phyloP scores from a whole-genome alignment of 1,140 invertebrate genomes.

The Limonius californicus region DNA sequence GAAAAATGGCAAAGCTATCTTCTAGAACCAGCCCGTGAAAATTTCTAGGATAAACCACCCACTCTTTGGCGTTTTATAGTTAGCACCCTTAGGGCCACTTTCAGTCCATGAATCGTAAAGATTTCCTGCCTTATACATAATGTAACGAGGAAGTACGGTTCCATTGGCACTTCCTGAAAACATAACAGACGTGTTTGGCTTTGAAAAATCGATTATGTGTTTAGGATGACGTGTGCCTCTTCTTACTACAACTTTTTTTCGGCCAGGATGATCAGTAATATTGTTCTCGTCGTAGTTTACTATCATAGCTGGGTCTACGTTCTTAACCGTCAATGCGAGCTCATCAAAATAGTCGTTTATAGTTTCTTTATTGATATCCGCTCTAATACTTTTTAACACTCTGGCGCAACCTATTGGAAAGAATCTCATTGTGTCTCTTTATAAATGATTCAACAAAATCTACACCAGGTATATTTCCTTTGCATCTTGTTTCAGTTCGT shows the following conservation, averaged over 20 bases:
- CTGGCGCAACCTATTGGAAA: constrained; percentile 8
- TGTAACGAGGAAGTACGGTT: background rate
- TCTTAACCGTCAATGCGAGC: constrained; percentile 1
- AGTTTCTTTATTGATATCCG: constrained; percentile 2
- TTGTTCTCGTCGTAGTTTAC: constrained; percentile 46
- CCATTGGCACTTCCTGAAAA: too few species aligned
- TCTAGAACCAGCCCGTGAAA: background rate
- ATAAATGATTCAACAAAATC: constrained; percentile 35
- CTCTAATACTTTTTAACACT: constrained; percentile 17
- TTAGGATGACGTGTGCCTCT: background rate
- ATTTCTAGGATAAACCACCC: too few species aligned
- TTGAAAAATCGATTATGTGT: background rate
- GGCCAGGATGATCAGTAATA: constrained; percentile 24
- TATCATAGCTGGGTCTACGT: constrained; percentile 30
- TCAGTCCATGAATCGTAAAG: background rate
- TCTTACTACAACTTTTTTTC: constrained; percentile 28
- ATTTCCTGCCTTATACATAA: background rate
- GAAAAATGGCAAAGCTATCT: background rate
- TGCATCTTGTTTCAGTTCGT: constrained; percentile 26
- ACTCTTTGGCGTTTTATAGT: background rate
- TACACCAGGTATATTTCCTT: constrained; percentile 36
- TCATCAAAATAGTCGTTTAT: constrained; percentile 16
- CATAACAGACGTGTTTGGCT: constrained; percentile 2
- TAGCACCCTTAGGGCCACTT: background rate
- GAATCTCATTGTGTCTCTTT: constrained; percentile 4